These are phyloP conservation scores for Chelon auratus DNA, from an alignment of 2,797 vertebrate genomes.

Conservation along the genomic window DNA sequence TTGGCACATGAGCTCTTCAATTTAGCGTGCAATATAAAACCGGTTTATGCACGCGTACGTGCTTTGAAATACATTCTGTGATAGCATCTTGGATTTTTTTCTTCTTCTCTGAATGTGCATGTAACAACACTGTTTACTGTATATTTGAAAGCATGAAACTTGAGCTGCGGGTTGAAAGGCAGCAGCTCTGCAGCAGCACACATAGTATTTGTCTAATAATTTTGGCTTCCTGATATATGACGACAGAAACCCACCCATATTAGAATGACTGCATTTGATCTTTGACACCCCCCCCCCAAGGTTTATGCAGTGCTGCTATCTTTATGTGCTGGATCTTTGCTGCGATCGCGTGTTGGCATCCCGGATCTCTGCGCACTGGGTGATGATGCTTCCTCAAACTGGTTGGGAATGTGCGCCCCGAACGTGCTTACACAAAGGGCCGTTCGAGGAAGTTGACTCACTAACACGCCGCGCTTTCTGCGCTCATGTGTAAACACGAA, in stretches of 20 bases:
- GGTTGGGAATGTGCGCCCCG: neutral
- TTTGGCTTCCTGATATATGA: constrained; percentile 16
- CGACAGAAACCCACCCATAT: constrained; percentile 19
- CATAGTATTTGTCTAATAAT: constrained; percentile 9
- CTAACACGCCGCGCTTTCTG: constrained; percentile 14
- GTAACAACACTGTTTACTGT: too few species aligned
- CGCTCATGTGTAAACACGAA: constrained; percentile 54
- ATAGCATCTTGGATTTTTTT: neutral
- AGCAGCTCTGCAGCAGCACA: constrained; percentile 20
- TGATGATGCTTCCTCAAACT: constrained; percentile 8
- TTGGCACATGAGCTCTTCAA: neutral
- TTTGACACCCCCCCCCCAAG: constrained; percentile 1
- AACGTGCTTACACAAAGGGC: neutral
- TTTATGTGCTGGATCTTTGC: too few species aligned
- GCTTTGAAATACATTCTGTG: neutral
- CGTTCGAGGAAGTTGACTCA: constrained; percentile 9
- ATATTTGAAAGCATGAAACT: too few species aligned
- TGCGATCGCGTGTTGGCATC: too few species aligned
- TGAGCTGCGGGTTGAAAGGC: too few species aligned
- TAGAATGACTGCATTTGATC: too few species aligned
- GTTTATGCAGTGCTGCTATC: too few species aligned
- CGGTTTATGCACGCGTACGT: neutral
- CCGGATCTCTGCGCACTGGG: neutral
- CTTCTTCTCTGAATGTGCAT: too few species aligned
- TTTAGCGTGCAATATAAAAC: neutral